Percentiles rank a stretch among this genome's conserved stretches.
phyloP scores from a whole-genome alignment of 2,113 vertebrate species.

The Phyllostomus hastatus region DNA sequence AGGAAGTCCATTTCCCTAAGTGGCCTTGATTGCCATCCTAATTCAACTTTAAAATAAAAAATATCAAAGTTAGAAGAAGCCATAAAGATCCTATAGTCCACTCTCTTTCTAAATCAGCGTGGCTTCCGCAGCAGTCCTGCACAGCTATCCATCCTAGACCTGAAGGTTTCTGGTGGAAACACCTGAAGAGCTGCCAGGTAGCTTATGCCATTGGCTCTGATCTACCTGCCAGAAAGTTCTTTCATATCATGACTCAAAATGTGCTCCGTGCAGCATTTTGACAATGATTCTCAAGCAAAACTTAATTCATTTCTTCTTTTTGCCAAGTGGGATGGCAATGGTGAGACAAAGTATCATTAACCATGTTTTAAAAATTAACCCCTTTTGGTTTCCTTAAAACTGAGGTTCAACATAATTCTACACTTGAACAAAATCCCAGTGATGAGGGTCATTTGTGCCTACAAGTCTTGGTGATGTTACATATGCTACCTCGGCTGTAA shows the following conservation, averaged over 20 bases:
- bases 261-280: neutral
- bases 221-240: neutral
- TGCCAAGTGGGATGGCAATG: neutral
- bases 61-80: neutral
- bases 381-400: neutral
- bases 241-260: neutral
- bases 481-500: neutral
- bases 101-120: neutral
- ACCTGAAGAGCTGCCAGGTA: neutral
- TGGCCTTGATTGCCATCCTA: neutral
- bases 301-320: neutral
- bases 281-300: neutral
- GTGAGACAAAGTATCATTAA: no score
- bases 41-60: neutral
- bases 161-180: neutral
- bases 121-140: neutral
- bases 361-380: neutral
- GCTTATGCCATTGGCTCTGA: neutral
- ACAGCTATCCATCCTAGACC: neutral
- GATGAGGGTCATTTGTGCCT: neutral
- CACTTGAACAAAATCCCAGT: neutral
- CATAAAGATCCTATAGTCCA: neutral
- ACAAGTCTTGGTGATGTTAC: neutral
- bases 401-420: neutral
- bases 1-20: neutral